Conservation (phyloP, 2,797 vertebrate species). For the Notoglanidium macrostoma region DNA sequence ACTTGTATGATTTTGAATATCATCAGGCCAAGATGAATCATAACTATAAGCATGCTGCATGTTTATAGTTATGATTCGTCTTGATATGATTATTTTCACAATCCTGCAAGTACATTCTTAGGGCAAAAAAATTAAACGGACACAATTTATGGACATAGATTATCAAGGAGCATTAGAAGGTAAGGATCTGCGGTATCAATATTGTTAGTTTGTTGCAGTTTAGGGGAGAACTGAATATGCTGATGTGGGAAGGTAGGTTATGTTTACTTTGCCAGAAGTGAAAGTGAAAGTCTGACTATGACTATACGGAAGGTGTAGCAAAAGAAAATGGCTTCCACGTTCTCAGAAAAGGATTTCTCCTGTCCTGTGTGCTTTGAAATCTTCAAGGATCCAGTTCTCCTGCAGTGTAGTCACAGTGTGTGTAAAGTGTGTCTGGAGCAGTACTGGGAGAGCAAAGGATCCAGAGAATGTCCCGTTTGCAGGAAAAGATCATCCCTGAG, state of each 20-base stretch:
- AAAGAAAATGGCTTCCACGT: not conserved
- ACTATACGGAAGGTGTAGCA: not conserved
- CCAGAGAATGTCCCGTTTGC: conserved; percentile 2
- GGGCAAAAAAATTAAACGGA: not conserved
- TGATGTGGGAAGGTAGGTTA: too few species aligned
- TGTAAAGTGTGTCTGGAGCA: conserved; percentile 69
- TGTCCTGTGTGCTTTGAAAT: conserved; percentile 77
- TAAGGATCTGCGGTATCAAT: not conserved
- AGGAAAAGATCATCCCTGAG: not conserved
- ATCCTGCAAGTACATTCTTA: not conserved
- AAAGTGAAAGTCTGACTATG: not conserved
- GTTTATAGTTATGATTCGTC: not conserved
- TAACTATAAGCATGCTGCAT: not conserved
- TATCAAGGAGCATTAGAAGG: not conserved
- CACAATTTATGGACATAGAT: not conserved
- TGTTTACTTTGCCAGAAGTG: not conserved
- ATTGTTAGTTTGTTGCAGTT: not conserved
- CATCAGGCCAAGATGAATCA: not conserved
- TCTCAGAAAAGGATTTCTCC: conserved; percentile 57
- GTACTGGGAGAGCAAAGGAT: conserved; percentile 64
- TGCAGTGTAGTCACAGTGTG: conserved; percentile 76
- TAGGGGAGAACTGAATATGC: not conserved
- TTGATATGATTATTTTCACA: not conserved
- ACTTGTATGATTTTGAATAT: not conserved
- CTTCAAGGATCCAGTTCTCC: conserved; percentile 71